Conservation (phyloP, 2,888 invertebrate species). For the Anaspis maculata region DNA sequence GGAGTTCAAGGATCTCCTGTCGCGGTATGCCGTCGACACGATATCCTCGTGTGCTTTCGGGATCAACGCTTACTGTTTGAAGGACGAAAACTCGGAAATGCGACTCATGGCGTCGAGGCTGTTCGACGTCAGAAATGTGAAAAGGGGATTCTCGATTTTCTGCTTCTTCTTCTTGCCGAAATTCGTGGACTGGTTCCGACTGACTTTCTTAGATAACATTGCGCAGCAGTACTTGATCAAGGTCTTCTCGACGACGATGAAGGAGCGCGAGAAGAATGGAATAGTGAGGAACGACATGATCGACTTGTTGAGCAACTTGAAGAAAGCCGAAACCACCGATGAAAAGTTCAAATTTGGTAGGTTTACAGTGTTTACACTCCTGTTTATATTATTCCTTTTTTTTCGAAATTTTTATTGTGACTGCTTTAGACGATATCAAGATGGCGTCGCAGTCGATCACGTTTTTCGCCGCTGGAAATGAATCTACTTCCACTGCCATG, state of each 20-base stretch:
- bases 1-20: slow-evolving; percentile 7
- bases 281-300: slow-evolving; percentile 46
- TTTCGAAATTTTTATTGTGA: neutral
- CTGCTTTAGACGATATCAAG: slow-evolving; percentile 16
- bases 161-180: slow-evolving; percentile 21
- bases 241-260: slow-evolving; percentile 27
- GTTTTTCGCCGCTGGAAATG: slow-evolving; percentile 8
- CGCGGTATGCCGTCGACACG: slow-evolving; percentile 26
- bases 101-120: slow-evolving; percentile 28
- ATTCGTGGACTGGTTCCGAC: slow-evolving; percentile 22
- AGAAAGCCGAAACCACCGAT: slow-evolving; percentile 22
- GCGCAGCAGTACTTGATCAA: slow-evolving; percentile 26
- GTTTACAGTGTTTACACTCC: no score
- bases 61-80: slow-evolving; percentile 33
- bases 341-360: slow-evolving; percentile 22
- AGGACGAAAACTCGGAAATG: slow-evolving; percentile 30
- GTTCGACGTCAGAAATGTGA: slow-evolving; percentile 21
- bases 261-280: slow-evolving; percentile 16
- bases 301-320: slow-evolving; percentile 48
- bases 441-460: slow-evolving; percentile 34
- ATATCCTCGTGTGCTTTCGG: slow-evolving; percentile 41
- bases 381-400: no score
- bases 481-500: slow-evolving; percentile 4
- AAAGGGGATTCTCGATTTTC: slow-evolving; percentile 17
- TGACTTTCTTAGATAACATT: slow-evolving; percentile 23